phyloP scores from a whole-genome alignment of 2,888 invertebrate genomes.

The Clostera curtula region DNA sequence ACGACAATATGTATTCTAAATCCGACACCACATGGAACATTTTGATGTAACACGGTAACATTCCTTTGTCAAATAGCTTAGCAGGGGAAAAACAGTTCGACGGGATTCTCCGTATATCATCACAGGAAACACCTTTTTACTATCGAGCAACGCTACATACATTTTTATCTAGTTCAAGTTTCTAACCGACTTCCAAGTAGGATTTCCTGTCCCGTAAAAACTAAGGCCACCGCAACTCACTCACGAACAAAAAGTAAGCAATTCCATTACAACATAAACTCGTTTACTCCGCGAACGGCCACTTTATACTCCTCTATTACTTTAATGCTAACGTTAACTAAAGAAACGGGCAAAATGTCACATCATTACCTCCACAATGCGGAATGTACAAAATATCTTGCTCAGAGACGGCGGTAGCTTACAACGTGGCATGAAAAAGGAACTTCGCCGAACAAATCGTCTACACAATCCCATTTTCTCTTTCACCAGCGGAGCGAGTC shows the following conservation, averaged over 20 bases:
- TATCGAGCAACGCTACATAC: conserved; percentile 13
- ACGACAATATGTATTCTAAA: no score
- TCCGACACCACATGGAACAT: no score
- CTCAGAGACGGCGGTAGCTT: conserved; percentile 30
- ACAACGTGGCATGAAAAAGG: conserved; percentile 46
- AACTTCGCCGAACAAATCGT: conserved; percentile 59
- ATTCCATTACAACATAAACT: conserved; percentile 22
- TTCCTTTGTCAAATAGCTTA: no score
- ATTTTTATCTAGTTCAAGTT: conserved; percentile 21
- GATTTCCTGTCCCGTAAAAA: conserved; percentile 30
- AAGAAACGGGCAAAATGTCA: conserved; percentile 32
- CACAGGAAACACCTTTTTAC: conserved; percentile 20
- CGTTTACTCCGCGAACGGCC: conserved; percentile 23
- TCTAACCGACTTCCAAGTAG: conserved; percentile 25
- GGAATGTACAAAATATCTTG: conserved; percentile 43
- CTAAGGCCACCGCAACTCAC: conserved; percentile 15
- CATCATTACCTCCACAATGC: conserved; percentile 43
- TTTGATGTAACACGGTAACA: no score
- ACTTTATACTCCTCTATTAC: conserved; percentile 30
- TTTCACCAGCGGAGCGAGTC: conserved; percentile 61
- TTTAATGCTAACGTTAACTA: conserved; percentile 32
- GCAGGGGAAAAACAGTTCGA: neutral
- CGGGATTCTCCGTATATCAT: no score
- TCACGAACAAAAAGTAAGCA: conserved; percentile 26
- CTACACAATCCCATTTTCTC: conserved; percentile 71